Conservation (phyloP, 1,140 invertebrate species). For the Euwallacea similis region DNA sequence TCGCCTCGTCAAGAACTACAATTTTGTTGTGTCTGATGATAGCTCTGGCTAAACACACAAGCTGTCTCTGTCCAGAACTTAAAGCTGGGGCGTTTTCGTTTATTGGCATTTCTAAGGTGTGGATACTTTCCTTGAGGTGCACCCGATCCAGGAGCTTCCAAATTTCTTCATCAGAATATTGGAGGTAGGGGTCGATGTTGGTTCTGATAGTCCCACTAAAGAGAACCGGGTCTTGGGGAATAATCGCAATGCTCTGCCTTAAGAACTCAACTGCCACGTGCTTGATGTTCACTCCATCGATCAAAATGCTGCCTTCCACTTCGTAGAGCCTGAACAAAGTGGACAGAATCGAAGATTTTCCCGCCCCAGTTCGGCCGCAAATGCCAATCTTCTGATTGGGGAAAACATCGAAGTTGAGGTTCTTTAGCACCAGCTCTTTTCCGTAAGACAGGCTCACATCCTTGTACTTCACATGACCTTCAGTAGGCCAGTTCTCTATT, state of each 20-base stretch:
- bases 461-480: constrained; percentile 54
- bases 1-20: constrained; percentile 77
- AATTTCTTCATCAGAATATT: constrained; percentile 56
- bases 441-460: constrained; percentile 69
- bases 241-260: constrained; percentile 64
- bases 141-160: constrained; percentile 51
- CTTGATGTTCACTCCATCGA: constrained; percentile 48
- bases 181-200: constrained; percentile 62
- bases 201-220: constrained; percentile 61
- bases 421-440: constrained; percentile 67
- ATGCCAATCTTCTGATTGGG: constrained; percentile 62
- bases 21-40: constrained; percentile 74
- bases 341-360: constrained; percentile 76
- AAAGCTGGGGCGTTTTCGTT: constrained; percentile 71
- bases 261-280: constrained; percentile 63
- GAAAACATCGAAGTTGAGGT: constrained; percentile 64
- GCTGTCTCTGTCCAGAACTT: constrained; percentile 77
- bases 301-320: constrained; percentile 45
- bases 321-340: constrained; percentile 73
- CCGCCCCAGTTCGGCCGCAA: constrained; percentile 57
- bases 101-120: constrained; percentile 53
- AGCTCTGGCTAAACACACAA: constrained; percentile 77
- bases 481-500: constrained; percentile 57
- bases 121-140: constrained; percentile 45
- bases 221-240: constrained; percentile 66